These are phyloP conservation scores for Microctenopoma lineatum DNA, from an alignment of 2,797 vertebrate genomes.

Conservation along the genomic window DNA sequence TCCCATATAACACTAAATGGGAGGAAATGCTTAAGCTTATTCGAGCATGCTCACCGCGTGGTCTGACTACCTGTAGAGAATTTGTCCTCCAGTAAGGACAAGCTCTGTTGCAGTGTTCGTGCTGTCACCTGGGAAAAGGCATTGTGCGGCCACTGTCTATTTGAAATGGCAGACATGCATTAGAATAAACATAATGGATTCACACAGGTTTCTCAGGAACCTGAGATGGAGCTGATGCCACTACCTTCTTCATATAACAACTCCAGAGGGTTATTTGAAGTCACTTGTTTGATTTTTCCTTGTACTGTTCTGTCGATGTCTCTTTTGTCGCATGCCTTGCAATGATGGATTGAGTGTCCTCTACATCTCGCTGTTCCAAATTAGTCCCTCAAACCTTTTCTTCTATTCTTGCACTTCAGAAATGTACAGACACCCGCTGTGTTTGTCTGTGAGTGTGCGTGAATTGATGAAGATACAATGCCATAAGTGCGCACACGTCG, in stretches of 20 bases:
- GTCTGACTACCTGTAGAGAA: constrained; percentile 51
- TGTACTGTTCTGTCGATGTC: constrained; percentile 55
- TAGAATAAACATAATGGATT: constrained; percentile 66
- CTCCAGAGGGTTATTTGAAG: constrained; percentile 60
- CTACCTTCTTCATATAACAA: constrained; percentile 40
- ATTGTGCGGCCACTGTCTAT: constrained; percentile 43
- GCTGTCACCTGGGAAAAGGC: constrained; percentile 56
- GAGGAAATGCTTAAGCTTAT: constrained; percentile 21
- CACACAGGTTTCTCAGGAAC: constrained; percentile 40
- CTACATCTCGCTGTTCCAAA: constrained; percentile 32
- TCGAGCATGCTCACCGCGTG: constrained; percentile 24
- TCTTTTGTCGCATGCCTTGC: constrained; percentile 42
- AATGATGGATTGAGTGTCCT: constrained; percentile 38
- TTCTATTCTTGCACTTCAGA: constrained; percentile 28
- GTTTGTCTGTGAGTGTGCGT: not conserved
- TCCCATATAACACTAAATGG: constrained; percentile 27
- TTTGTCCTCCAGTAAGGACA: constrained; percentile 68
- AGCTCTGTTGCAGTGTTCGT: constrained; percentile 59
- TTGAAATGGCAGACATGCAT: constrained; percentile 66
- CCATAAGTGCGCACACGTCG: not conserved
- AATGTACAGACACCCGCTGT: constrained; percentile 9
- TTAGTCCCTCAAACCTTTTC: constrained; percentile 35
- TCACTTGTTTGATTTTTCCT: constrained; percentile 58
- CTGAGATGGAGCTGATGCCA: constrained; percentile 46
- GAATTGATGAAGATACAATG: not conserved